Evolutionary conservation across 1,140 invertebrate species (phyloP).

Genomic region (Parasteatoda tepidariorum): DNA sequence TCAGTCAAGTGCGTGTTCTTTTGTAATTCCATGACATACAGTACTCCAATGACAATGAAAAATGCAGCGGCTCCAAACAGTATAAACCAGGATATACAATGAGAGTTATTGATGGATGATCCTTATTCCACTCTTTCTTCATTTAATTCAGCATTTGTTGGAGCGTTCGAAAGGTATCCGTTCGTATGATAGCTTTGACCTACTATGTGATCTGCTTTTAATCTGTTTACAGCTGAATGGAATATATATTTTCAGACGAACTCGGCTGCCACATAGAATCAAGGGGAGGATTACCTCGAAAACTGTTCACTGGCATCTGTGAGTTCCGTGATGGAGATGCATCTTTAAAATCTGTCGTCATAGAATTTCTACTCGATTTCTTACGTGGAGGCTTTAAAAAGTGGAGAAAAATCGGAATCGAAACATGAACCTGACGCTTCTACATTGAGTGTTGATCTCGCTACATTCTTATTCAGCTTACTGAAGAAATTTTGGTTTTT

Average conservation of each 20-base stretch:
- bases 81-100: constrained; percentile 34
- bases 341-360: neutral
- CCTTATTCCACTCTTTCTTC: constrained; percentile 28
- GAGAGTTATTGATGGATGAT: constrained; percentile 35
- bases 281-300: constrained; percentile 17
- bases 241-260: neutral
- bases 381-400: constrained; percentile 4
- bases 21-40: constrained; percentile 40
- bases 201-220: no score
- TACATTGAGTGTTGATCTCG: constrained; percentile 12
- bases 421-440: constrained; percentile 44
- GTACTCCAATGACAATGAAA: constrained; percentile 34
- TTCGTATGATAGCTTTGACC: neutral
- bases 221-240: neutral
- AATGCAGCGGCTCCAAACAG: constrained; percentile 18
- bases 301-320: neutral
- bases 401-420: neutral
- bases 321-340: neutral
- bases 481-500: neutral
- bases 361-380: neutral
- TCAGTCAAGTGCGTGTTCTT: constrained; percentile 1
- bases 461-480: constrained; percentile 4
- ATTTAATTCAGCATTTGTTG: constrained; percentile 25
- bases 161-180: constrained; percentile 21
- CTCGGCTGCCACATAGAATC: constrained; percentile 1